Evolutionary conservation across 1,140 invertebrate genomes (phyloP), one percentile per base, ranked within the genome.

Genomic region (Coptotermes formosanus): DNA sequence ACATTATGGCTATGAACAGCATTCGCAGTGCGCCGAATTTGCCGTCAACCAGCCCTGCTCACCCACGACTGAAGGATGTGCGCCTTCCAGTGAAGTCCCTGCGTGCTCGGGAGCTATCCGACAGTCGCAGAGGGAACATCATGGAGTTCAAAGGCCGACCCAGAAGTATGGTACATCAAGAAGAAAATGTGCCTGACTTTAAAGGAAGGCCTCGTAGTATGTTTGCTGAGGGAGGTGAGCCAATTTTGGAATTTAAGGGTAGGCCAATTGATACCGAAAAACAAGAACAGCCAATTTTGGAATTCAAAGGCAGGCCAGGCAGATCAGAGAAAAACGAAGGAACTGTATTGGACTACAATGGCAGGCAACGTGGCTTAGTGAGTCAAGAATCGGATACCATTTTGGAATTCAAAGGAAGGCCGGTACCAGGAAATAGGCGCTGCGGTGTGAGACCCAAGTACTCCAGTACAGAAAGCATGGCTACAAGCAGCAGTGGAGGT

Each of bases 401-500:
- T 90, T 92, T 95, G 91, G 94, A 95, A 89, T 94, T 94, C 90
- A 94, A 94, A 89, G 93, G 92, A 89, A 92, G 82, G 82, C 87
- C 32, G 85, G 89, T 16, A 86, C 90, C 90, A 11, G 89, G 88
- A 16, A 91, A 90, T 55, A 92, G 92, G 88, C 91, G 93, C 59
- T 86, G 82, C 87, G 91, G 90, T 6, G 87, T 88, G 43, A 91
- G 92, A 88, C 91, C 93, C 85, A 96, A 96, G 86, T 97, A 96
- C 89, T 96, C 95, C 1, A 97, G 96, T 89, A 96, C 95, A 3
- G 96, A 97, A 89, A 96, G 95, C 89, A 96, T 97, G 93, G 95
- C 95, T 19, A 96, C 95, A 3, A 96, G 95, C 90, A 96, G 95
- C 89, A 87, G 86, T 30, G 95, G 95, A 44, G 96, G 95, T 19